A percentile compares a stretch with the other conserved stretches of the same genome.
Conservation (phyloP, 2,113 vertebrate species). For the Charadrius vociferus region DNA sequence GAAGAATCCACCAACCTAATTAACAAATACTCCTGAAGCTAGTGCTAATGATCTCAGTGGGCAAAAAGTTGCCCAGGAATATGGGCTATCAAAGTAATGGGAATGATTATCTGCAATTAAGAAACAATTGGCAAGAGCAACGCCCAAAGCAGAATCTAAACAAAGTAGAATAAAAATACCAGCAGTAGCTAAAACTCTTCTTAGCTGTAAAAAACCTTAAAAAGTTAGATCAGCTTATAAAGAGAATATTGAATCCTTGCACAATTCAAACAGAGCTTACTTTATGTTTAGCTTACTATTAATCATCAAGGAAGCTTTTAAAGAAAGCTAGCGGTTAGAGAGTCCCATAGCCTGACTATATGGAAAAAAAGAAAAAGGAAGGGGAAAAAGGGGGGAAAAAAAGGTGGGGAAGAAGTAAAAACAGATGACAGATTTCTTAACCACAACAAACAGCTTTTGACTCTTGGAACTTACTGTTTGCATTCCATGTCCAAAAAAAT, state of each 20-base stretch:
- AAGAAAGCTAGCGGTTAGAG: background rate
- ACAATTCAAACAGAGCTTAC: background rate
- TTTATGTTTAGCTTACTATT: background rate
- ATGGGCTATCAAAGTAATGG: background rate
- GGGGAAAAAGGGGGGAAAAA: accelerated
- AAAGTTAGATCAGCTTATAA: background rate
- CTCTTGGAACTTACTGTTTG: background rate
- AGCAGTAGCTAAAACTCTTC: background rate
- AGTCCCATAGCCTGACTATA: background rate
- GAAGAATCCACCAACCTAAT: background rate
- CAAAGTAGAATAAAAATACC: background rate
- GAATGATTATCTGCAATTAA: background rate
- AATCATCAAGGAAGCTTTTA: background rate
- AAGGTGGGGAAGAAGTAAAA: background rate
- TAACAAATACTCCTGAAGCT: background rate
- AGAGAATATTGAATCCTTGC: background rate
- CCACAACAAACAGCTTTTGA: background rate
- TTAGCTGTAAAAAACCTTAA: background rate
- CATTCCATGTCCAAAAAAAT: background rate
- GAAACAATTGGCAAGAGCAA: background rate
- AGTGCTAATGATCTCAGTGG: background rate
- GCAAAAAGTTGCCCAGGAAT: background rate
- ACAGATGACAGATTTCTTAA: background rate
- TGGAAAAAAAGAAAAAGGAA: background rate
- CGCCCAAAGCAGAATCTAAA: background rate